Base-by-base conservation (phyloP, 2,888 invertebrate species). In the Unio delphinus region DNA sequence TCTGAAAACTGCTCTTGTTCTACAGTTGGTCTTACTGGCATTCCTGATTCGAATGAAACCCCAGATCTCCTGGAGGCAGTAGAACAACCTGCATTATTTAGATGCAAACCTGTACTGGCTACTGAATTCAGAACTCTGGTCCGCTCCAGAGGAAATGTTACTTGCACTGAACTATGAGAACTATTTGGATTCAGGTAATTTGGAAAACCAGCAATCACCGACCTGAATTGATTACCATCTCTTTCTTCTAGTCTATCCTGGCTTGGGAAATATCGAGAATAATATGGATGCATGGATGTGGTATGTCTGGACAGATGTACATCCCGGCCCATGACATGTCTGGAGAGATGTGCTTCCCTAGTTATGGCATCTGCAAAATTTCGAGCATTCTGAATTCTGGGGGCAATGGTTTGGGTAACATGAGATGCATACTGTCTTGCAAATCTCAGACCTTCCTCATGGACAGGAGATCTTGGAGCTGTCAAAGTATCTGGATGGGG, bases 351-450 rank as follows among this genome's bases (percentile, higher is more conserved):
- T 11, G 45, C 30, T 34, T 26, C 26, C 28, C 58, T 59, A 30
- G 26, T 23, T 18, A 28, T 65, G 8, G 20, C 65, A 28, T 57
- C 58, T 18, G 57, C 59, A 54, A n/a, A 54, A 7, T 63, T 34
- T 5, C 20, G 30, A 23, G 34, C n/a, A 30, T 18, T 34, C 45
- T 34, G 34, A 34, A 34, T 63, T 20, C 59, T 62, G 20, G 63
- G 34, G 28, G 23, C n/a, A 45, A 61, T 28, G 4, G 75, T 61
- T 54, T 69, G 66, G 7, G 80, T 76, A n/a, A 73, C 73, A n/a
- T 75, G 74, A 26, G 79, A 68, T 60, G 85, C 85, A 70, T 84
- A 85, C 68, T 82, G 77, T 20, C 77, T 69, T 1, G 85, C 85
- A 54, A 69, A 67, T 64, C 69, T 76, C 56, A 85, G 72, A 11